Base-by-base conservation (phyloP, 2,113 vertebrate genomes). In the Ceyx cyanopectus region DNA sequence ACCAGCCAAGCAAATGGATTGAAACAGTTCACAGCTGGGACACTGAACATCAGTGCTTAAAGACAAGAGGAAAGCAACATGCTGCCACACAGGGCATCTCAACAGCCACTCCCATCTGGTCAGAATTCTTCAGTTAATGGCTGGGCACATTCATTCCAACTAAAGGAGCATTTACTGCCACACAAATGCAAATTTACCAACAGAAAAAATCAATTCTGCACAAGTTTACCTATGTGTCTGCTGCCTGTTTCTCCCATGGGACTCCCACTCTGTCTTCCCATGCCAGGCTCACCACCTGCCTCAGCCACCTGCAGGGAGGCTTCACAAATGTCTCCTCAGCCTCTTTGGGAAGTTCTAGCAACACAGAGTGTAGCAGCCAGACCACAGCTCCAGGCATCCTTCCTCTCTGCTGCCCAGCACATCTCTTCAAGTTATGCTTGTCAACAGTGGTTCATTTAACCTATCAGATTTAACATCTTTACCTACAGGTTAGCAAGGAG, bases 211-310 rank as follows among this genome's bases (percentile, higher is more conserved):
- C 7, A 14, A 5, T 50, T 70, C 70, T 56, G 16, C 22, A 19
- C 18, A 78, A 51, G 32, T 68, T 58, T 17, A 84, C 24, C 51
- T 13, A 12, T 10, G 19, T 27, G 14, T 24, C 32, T 74, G 77
- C 37, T 50, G 57, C 45, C 29, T 20, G 9, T 20, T 50, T 50
- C 23, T 62, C 65, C 48, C n/a, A 2, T 17, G 53, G 18, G 14
- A 29, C 14, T 48, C 22, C 12, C 0, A 0, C n/a, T 56, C 34
- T 8, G 13, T 0, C 60, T 48, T 27, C 8, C 45, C 23, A 4
- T 7, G 11, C 30, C 48, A 58, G 57, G 9, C 26, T 74, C 40
- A 51, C 12, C 1, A 2, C 51, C 53, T 48, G 57, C 34, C 43
- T 34, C 20, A 19, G 6, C 56, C 5, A 12, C 40, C 79, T 7